Evolutionary conservation across 1,140 invertebrate species (phyloP), one percentile per base, ranked within the genome.

Genomic region (Bacillus rossius): DNA sequence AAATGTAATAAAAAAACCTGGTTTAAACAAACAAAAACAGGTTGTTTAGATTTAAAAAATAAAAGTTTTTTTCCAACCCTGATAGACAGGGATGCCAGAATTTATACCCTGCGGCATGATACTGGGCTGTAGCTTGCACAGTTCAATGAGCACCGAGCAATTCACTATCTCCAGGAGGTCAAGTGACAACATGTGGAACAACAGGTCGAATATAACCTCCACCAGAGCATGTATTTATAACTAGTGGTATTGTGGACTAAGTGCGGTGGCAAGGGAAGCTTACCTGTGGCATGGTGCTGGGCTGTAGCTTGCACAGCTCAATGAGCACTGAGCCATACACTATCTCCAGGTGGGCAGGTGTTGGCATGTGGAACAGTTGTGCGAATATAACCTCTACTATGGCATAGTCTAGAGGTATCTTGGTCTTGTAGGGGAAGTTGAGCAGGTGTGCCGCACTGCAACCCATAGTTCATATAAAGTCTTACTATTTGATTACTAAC

Each of bases 21-120:
- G n/a, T n/a, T n/a, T n/a, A n/a, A n/a, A n/a, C n/a, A n/a, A n/a
- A n/a, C n/a, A n/a, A n/a, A n/a, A n/a, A n/a, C n/a, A n/a, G n/a
- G n/a, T n/a, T n/a, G n/a, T n/a, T n/a, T n/a, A n/a, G n/a, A n/a
- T n/a, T n/a, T n/a, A n/a, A n/a, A n/a, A n/a, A n/a, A n/a, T n/a
- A n/a, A n/a, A n/a, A n/a, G n/a, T n/a, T n/a, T n/a, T n/a, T n/a
- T n/a, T n/a, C n/a, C n/a, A n/a, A n/a, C n/a, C n/a, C n/a, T n/a
- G n/a, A n/a, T n/a, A n/a, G n/a, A n/a, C n/a, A n/a, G n/a, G n/a
- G n/a, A n/a, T n/a, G n/a, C n/a, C n/a, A n/a, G n/a, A n/a, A n/a
- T n/a, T n/a, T n/a, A n/a, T n/a, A n/a, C n/a, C 95, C 79, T 98
- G 95, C 8, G 97, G 97, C 88, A 99, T 94, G 10, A 93, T 94